These are phyloP conservation scores for Gavia stellata DNA, from an alignment of 2,113 vertebrate species.

Conservation along the genomic window DNA sequence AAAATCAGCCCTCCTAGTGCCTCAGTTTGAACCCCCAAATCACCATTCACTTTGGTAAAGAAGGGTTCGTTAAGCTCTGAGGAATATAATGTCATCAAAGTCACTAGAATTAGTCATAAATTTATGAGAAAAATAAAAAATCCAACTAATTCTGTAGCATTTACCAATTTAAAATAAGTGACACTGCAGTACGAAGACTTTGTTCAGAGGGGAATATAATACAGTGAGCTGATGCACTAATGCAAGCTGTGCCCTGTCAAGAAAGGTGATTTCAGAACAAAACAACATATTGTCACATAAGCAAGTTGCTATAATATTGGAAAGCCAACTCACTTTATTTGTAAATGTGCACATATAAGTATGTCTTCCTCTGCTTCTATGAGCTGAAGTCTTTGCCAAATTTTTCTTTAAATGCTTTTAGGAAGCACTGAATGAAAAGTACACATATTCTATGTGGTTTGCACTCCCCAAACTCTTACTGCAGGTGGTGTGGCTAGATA, in stretches of 20 bases:
- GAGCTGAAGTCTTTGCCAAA: not conserved
- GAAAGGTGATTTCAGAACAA: not conserved
- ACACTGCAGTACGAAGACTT: not conserved
- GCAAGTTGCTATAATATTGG: not conserved
- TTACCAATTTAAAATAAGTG: conserved; percentile 2
- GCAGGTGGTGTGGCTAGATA: not conserved
- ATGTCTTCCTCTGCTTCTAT: not conserved
- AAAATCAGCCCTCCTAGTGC: not conserved
- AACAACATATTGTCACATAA: not conserved
- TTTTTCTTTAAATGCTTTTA: not conserved
- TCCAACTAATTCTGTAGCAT: not conserved
- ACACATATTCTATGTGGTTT: not conserved
- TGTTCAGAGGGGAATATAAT: not conserved
- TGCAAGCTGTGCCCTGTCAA: not conserved
- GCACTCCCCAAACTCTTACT: not conserved
- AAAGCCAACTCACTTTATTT: not conserved
- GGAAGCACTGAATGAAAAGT: not conserved
- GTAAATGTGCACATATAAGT: not conserved
- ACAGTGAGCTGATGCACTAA: not conserved
- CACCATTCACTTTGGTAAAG: not conserved
- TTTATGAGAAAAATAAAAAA: not conserved
- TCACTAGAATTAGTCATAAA: not conserved
- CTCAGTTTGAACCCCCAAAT: not conserved
- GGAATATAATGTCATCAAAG: not conserved
- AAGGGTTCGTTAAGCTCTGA: not conserved